Base-by-base conservation (phyloP, 2,113 vertebrate species). In the Craseonycteris thonglongyai region DNA sequence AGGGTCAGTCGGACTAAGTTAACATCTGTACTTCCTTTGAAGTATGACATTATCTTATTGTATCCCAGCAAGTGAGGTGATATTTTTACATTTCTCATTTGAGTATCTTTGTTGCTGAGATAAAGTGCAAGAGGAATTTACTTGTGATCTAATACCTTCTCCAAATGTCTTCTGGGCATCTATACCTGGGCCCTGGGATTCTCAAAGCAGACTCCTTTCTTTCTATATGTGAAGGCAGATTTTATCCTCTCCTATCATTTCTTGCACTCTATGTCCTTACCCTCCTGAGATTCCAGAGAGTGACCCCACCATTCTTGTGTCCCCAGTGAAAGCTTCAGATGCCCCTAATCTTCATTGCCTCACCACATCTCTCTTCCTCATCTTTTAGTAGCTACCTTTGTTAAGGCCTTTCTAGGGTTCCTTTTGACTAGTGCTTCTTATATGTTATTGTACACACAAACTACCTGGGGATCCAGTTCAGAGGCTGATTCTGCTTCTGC, bases 51-150 rank as follows among this genome's bases (percentile, higher is more conserved):
- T 58, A 78, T 51, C 8, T 76, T 87, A 35, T 40, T 91, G 8
- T 33, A 61, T 72, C 47, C 40, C 5, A 79, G 33, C 7, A 47
- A 51, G 49, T 76, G 61, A 85, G 40, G 33, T 69, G 40, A 51
- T 63, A n/a, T 76, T 88, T 33, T 90, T 65, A 58, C 19, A 38
- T 74, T 93, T 87, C 65, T 45, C 19, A 49, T 49, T 45, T 85
- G 35, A 63, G 80, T 76, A 7, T 42, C 71, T 69, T 61, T 63
- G n/a, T 59, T 65, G 33, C 35, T 61, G 58, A 79, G 21, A 63
- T n/a, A 58, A 69, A 61, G 35, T 59, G 1, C 6, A 28, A 93
- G 47, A 68, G 19, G 58, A 86, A 38, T 68, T 84, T 90, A 28
- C 21, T 47, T 87, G 45, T 58, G 33, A 61, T 87, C 42, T 45